phyloP scores from a whole-genome alignment of 2,113 vertebrate species.

The Limnothrissa miodon region DNA sequence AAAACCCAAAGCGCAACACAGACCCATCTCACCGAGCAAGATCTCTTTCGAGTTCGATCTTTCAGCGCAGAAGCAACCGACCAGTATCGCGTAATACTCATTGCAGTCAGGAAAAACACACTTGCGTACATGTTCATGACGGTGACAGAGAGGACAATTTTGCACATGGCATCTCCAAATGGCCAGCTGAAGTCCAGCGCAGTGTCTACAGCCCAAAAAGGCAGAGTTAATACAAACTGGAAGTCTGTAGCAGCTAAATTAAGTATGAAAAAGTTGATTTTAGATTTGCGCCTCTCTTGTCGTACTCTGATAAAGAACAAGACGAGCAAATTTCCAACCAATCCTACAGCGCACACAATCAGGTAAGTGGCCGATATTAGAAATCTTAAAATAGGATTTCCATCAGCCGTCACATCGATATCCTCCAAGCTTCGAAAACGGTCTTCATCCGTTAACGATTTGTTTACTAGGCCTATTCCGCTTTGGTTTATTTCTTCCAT shows the following conservation, averaged over 20 bases:
- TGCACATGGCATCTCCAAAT: constrained; percentile 73
- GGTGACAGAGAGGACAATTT: constrained; percentile 67
- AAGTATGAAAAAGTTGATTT: constrained; percentile 68
- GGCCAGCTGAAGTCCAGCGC: constrained; percentile 76
- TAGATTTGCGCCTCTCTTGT: constrained; percentile 57
- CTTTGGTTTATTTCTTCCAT: constrained; percentile 56
- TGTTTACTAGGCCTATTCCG: constrained; percentile 52
- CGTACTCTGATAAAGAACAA: constrained; percentile 65
- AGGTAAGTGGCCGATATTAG: constrained; percentile 67
- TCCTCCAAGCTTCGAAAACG: constrained; percentile 60
- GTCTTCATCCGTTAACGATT: constrained; percentile 43
- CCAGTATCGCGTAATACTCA: constrained; percentile 73
- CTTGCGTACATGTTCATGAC: constrained; percentile 77
- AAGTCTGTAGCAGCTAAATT: constrained; percentile 69
- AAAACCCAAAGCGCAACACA: constrained; percentile 61
- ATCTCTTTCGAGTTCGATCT: constrained; percentile 38
- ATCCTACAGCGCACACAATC: constrained; percentile 63
- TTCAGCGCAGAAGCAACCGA: constrained; percentile 59
- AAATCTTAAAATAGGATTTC: constrained; percentile 57
- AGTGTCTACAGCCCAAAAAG: constrained; percentile 74
- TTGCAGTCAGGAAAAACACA: constrained; percentile 71
- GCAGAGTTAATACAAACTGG: constrained; percentile 72
- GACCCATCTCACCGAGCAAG: constrained; percentile 55
- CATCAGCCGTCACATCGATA: constrained; percentile 63
- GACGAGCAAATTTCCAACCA: constrained; percentile 68